phyloP scores from a whole-genome alignment of 64 coral and sea anemone species.

The Actinia tenebrosa region DNA sequence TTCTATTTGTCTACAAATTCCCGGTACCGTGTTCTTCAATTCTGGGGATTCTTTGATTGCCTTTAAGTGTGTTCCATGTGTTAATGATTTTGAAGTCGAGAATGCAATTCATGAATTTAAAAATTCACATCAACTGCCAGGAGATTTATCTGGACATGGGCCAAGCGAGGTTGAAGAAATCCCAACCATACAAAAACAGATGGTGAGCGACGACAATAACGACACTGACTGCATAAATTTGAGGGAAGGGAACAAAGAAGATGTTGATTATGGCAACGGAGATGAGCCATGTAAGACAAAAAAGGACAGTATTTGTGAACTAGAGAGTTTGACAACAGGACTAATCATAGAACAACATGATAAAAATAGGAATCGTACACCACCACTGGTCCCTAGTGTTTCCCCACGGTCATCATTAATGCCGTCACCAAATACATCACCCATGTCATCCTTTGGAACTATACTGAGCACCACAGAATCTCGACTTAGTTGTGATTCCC shows the following conservation, averaged over 20 bases:
- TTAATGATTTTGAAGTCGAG: neutral
- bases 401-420: neutral
- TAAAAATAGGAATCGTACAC: neutral
- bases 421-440: neutral
- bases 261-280: neutral
- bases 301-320: neutral
- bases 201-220: too few species aligned
- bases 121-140: too few species aligned
- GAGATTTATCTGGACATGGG: neutral
- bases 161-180: neutral
- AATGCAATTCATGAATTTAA: conserved; percentile 7
- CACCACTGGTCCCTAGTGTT: neutral
- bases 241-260: neutral
- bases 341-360: neutral
- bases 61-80: conserved; percentile 27
- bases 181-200: neutral
- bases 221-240: neutral
- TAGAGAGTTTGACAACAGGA: neutral
- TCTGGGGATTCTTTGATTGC: conserved; percentile 70
- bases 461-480: neutral
- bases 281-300: neutral
- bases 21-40: conserved; percentile 65
- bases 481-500: neutral
- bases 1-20: conserved; percentile 38
- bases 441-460: neutral